Base-by-base conservation (phyloP, 2,113 vertebrate species). In the Peromyscus maniculatus region DNA sequence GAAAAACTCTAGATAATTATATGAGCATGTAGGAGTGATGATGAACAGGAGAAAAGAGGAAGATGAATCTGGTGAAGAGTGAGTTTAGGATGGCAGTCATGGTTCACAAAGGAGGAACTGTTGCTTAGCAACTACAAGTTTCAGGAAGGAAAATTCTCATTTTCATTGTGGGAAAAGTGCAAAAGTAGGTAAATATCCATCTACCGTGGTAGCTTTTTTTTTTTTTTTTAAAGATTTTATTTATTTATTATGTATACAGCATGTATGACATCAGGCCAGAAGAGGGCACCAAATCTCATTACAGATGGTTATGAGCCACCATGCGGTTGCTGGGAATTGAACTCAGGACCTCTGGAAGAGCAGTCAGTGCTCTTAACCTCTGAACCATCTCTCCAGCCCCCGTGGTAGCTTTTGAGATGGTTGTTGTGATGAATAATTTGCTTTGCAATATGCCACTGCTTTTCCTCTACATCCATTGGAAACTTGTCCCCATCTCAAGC, bases 101-200 rank as follows among this genome's bases (percentile, higher is more conserved):
- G 77, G 69, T 97, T 90, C 72, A 93, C 31, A 93, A 91, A 93
- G 89, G 89, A 62, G 89, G 92, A 95, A 95, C 86, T 94, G 97
- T 97, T 97, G 96, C 97, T 96, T 98, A 97, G 98, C 96, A 98
- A 98, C 97, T 57, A 95, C 69, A 98, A 98, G 88, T 91, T 95
- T 94, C 87, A 57, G 8, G 64, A 95, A 98, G 92, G 64, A 98
- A 97, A 97, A 97, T 97, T 97, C 97, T 97, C 79, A 93, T 84
- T 95, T 98, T 91, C 6, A 46, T 10, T 16, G 57, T 75, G n/a
- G 43, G 19, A 52, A 79, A 94, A 84, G 28, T 46, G 2, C 36
- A 26, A 94, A 95, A 90, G 87, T 82, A 97, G 66, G 94, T 80
- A 93, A 96, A 87, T 77, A 62, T 24, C 12, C 91, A 93, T 49